Percentiles rank a stretch among this genome's conserved stretches.
phyloP scores from a whole-genome alignment of 2,888 invertebrate species.

The Nemotelus nigrinus region DNA sequence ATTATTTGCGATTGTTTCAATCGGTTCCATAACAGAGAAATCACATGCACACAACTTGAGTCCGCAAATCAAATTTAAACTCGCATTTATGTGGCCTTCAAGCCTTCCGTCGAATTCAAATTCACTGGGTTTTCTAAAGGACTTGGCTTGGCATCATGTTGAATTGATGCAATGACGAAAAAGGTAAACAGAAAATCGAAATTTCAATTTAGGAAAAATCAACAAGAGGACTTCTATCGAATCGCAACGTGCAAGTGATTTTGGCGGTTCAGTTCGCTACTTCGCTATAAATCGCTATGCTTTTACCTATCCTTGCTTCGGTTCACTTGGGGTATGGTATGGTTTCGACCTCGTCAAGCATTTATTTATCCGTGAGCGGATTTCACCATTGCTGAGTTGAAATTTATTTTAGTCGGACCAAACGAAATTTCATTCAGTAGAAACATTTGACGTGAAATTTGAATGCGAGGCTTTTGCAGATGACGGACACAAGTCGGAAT shows the following conservation, averaged over 20 bases:
- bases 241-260: not conserved
- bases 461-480: conserved; percentile 2
- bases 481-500: not conserved
- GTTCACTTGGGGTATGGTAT: too few species aligned
- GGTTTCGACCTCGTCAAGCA: not conserved
- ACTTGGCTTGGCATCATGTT: conserved; percentile 27
- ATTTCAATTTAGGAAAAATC: conserved; percentile 49
- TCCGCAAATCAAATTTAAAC: conserved; percentile 36
- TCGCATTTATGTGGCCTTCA: conserved; percentile 22
- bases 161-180: conserved; percentile 32
- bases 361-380: conserved; percentile 35
- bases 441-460: conserved; percentile 21
- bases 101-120: not conserved
- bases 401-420: conserved; percentile 26
- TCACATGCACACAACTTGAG: conserved; percentile 14
- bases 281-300: too few species aligned
- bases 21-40: not conserved
- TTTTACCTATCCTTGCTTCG: too few species aligned
- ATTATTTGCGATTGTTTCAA: conserved; percentile 6
- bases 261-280: not conserved
- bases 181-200: conserved; percentile 48
- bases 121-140: conserved; percentile 26
- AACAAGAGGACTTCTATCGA: conserved; percentile 36
- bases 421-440: conserved; percentile 21
- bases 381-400: conserved; percentile 14